Evolutionary conservation across 1,140 invertebrate species (phyloP).

Genomic region (Aphelinus atriplicis): DNA sequence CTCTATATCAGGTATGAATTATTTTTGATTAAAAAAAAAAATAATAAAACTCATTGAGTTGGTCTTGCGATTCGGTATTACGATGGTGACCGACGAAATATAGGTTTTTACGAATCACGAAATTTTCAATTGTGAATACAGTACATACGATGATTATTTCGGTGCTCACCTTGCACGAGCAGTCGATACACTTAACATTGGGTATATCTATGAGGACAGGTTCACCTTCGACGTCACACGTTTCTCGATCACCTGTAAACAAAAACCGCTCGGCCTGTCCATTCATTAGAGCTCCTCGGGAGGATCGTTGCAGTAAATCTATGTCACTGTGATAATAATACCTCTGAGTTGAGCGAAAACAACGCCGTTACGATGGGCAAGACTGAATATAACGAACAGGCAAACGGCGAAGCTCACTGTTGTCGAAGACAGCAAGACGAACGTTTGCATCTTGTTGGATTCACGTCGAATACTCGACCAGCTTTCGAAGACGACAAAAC

Average conservation of each 20-base stretch:
- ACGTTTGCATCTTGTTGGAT: conserved; percentile 10
- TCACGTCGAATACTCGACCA: background rate
- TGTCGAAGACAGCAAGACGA: background rate
- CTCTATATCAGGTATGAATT: background rate
- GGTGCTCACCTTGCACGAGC: conserved; percentile 57
- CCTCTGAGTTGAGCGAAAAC: conserved; percentile 19
- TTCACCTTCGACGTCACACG: conserved; percentile 55
- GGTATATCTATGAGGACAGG: conserved; percentile 52
- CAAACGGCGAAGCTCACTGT: background rate
- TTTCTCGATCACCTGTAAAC: conserved; percentile 52
- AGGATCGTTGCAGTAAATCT: background rate
- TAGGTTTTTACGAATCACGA: background rate
- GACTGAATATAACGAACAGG: conserved; percentile 10
- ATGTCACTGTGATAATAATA: background rate
- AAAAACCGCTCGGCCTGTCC: background rate
- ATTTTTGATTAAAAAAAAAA: background rate
- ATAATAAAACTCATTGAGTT: background rate
- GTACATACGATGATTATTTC: background rate
- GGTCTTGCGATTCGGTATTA: too few relatives aligned
- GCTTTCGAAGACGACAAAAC: too few relatives aligned
- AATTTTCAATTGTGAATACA: too few relatives aligned
- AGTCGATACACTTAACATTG: conserved; percentile 56
- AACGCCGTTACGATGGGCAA: background rate
- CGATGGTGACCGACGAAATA: too few relatives aligned
- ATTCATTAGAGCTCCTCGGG: background rate